A percentile compares a stretch with the other conserved stretches of the same genome.
Evolutionary conservation across 2,797 vertebrate genomes (phyloP).

Genomic region (Odontamblyopus rebecca): DNA sequence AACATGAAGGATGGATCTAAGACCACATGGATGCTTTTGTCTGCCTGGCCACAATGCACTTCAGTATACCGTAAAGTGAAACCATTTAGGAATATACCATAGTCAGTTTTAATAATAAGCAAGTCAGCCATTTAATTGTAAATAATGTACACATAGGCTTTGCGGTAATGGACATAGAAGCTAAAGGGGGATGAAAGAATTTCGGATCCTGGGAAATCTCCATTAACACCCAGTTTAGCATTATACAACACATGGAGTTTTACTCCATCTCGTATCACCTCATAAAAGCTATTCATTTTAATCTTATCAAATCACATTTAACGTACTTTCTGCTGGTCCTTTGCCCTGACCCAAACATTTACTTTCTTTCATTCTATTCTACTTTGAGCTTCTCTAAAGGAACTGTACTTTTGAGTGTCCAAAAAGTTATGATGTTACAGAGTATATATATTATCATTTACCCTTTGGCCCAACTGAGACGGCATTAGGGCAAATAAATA

Average conservation of each 20-base stretch:
- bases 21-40: conserved; percentile 15
- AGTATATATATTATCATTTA: not conserved
- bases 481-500: not conserved
- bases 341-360: not conserved
- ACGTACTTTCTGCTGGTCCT: not conserved
- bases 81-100: not conserved
- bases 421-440: not conserved
- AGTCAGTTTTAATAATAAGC: not conserved
- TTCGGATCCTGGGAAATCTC: conserved; percentile 6
- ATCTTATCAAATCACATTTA: not conserved
- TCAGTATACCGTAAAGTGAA: conserved; percentile 13
- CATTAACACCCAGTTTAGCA: conserved; percentile 5
- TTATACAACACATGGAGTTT: conserved; percentile 41
- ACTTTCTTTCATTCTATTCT: not conserved
- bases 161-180: not conserved
- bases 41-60: conserved; percentile 16
- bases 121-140: not conserved
- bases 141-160: not conserved
- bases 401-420: not conserved
- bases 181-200: not conserved
- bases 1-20: conserved; percentile 27
- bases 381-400: not conserved
- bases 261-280: conserved; percentile 45
- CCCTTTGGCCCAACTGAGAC: not conserved
- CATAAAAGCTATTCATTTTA: conserved; percentile 38